Percentiles rank a stretch among this genome's conserved stretches.
These are phyloP conservation scores for Rhinopithecus roxellana DNA, from an alignment of 2,113 vertebrate species.

Conservation along the genomic window DNA sequence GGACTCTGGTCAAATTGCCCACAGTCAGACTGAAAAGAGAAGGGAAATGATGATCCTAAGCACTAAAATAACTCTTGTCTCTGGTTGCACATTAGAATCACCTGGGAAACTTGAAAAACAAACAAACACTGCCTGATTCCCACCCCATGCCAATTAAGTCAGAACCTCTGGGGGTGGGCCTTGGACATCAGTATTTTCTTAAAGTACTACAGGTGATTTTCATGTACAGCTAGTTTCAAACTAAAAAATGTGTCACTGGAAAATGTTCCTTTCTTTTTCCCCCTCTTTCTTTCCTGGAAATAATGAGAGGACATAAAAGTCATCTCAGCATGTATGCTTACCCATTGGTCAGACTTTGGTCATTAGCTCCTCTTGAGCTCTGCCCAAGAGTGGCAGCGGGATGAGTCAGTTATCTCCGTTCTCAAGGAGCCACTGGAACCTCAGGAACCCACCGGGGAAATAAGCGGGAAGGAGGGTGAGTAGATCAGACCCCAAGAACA, in stretches of 20 bases:
- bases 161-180: not conserved
- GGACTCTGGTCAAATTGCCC: not conserved
- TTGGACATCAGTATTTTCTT: not conserved
- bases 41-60: not conserved
- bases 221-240: not conserved
- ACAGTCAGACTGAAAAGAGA: not conserved
- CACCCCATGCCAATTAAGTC: not conserved
- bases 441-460: not conserved
- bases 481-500: not conserved
- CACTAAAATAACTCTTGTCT: not conserved
- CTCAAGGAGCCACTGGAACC: not conserved
- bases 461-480: not conserved
- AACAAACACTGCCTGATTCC: not conserved
- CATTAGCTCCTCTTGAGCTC: not conserved
- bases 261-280: not conserved
- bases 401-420: slow-evolving; percentile 26
- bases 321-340: not conserved
- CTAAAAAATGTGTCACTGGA: not conserved
- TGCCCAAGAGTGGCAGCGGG: not conserved
- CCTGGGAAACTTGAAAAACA: not conserved
- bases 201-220: not conserved
- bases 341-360: not conserved
- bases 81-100: not conserved
- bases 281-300: not conserved
- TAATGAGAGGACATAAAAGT: not conserved